These are phyloP conservation scores for Hylaea fasciaria DNA, from an alignment of 2,888 invertebrate genomes.

Conservation along the genomic window DNA sequence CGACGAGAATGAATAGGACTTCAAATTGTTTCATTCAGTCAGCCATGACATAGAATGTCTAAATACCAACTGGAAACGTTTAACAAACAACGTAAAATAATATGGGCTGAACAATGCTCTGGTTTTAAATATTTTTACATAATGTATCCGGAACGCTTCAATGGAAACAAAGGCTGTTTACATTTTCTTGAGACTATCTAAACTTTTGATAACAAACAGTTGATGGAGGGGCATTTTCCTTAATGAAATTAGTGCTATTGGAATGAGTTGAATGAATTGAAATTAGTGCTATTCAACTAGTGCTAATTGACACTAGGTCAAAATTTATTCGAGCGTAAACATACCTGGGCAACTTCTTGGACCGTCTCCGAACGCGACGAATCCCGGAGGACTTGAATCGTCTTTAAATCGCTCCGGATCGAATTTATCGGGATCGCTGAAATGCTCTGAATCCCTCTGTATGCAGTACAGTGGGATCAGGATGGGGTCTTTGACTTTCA, in stretches of 20 bases:
- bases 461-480: constrained; percentile 75
- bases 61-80: constrained; percentile 15
- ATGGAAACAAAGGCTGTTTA: constrained; percentile 49
- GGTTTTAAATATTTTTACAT: constrained; percentile 44
- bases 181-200: constrained; percentile 33
- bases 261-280: too few relatives aligned
- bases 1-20: not conserved
- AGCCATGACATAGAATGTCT: not conserved
- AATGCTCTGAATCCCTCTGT: constrained; percentile 70
- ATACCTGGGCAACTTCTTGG: constrained; percentile 79
- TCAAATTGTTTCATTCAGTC: not conserved
- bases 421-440: constrained; percentile 74
- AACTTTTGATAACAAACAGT: constrained; percentile 22
- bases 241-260: constrained; percentile 19
- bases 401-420: constrained; percentile 72
- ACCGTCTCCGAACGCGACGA: constrained; percentile 77
- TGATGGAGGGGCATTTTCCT: constrained; percentile 18
- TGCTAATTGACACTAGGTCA: too few relatives aligned
- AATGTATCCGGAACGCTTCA: constrained; percentile 41
- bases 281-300: constrained; percentile 19
- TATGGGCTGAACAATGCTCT: constrained; percentile 45
- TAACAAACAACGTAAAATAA: constrained; percentile 26
- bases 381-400: constrained; percentile 66
- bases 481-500: constrained; percentile 69
- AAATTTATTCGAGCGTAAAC: constrained; percentile 22